phyloP scores from a whole-genome alignment of 2,113 vertebrate genomes.

The Psittacara wagleri region DNA sequence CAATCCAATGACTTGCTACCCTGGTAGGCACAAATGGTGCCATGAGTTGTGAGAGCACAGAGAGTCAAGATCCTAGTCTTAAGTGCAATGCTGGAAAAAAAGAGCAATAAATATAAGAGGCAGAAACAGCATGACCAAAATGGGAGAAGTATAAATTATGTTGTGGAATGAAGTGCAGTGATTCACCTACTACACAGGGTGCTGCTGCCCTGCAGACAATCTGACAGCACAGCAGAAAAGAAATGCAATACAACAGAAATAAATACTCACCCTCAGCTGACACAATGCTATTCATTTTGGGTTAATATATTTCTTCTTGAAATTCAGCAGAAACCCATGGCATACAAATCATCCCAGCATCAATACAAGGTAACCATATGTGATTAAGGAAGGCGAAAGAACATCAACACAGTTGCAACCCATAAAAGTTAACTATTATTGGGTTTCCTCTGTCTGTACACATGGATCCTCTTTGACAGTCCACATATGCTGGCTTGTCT shows the following conservation, averaged over 20 bases:
- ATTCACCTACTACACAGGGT: constrained; percentile 44
- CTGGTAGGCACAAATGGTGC: background rate
- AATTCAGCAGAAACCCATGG: constrained; percentile 33
- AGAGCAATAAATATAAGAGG: constrained; percentile 27
- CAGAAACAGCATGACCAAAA: constrained; percentile 41
- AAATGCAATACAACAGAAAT: constrained; percentile 52
- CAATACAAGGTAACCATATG: constrained; percentile 47
- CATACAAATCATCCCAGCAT: constrained; percentile 47
- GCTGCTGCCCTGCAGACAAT: constrained; percentile 48
- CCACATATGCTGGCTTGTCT: background rate
- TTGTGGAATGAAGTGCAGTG: constrained; percentile 34
- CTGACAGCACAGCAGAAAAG: constrained; percentile 62
- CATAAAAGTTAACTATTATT: background rate
- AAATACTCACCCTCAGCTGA: constrained; percentile 52
- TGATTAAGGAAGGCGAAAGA: constrained; percentile 23
- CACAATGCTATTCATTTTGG: constrained; percentile 41
- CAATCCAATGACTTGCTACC: background rate
- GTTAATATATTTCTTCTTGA: constrained; percentile 63
- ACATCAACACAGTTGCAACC: background rate
- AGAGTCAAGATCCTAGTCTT: background rate
- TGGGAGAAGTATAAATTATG: constrained; percentile 35
- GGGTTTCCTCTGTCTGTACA: background rate
- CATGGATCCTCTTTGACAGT: background rate
- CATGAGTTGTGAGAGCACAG: background rate
- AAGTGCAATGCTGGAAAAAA: constrained; percentile 26